These are phyloP conservation scores for Atherinosoma microstoma DNA, from an alignment of 2,797 vertebrate genomes.

Conservation along the genomic window DNA sequence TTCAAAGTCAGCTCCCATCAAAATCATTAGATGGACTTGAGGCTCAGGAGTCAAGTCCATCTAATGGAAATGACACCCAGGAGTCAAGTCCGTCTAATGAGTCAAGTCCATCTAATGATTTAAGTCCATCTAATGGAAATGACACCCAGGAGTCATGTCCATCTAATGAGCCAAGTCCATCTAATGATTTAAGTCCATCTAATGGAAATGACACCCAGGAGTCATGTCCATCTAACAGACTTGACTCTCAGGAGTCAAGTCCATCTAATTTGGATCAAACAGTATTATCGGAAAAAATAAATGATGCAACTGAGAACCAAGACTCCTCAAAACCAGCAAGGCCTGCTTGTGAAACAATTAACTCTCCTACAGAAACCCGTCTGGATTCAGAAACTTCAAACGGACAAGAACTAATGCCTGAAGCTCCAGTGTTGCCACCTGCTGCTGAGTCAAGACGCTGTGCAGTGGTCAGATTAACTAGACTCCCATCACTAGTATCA, in stretches of 20 bases:
- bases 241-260: not conserved
- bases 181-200: no score
- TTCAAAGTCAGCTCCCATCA: no score
- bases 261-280: not conserved
- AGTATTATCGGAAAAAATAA: not conserved
- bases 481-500: slow-evolving; percentile 42
- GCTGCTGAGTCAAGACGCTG: not conserved
- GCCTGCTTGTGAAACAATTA: slow-evolving; percentile 1
- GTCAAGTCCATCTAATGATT: no score
- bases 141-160: no score
- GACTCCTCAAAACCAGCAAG: slow-evolving; percentile 10
- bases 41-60: no score
- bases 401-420: not conserved
- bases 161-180: no score
- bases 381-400: slow-evolving; percentile 9
- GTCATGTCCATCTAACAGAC: no score
- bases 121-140: no score
- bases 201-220: no score
- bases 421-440: not conserved
- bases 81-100: no score
- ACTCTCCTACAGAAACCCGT: not conserved
- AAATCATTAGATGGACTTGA: no score
- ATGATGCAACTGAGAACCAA: not conserved
- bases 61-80: no score
- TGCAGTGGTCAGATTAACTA: slow-evolving; percentile 55